Percentiles rank a stretch among this genome's conserved stretches.
These are phyloP conservation scores for Panthera tigris DNA, from an alignment of 2,113 vertebrate genomes.

Conservation along the genomic window DNA sequence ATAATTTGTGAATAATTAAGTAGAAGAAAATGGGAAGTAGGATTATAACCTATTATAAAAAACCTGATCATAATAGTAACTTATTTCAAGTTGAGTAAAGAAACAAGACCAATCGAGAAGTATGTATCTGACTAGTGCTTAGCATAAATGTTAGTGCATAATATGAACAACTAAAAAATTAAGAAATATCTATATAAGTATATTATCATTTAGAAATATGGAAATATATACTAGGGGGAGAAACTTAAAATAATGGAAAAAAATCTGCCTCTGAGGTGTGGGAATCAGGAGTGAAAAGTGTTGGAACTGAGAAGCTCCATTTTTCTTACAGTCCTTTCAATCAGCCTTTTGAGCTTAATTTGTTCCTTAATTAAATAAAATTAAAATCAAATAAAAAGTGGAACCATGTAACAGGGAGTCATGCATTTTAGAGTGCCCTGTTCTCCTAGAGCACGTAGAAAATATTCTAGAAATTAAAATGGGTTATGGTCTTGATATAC, in stretches of 20 bases:
- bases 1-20: slow-evolving; percentile 42
- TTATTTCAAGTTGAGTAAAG: neutral
- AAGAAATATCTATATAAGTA: neutral
- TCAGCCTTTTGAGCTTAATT: neutral
- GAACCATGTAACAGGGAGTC: neutral
- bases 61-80: neutral
- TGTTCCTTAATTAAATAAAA: neutral
- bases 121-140: neutral
- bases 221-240: neutral
- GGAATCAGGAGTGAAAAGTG: neutral
- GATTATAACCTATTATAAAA: neutral
- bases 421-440: neutral
- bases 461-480: neutral
- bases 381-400: slow-evolving; percentile 2
- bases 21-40: neutral
- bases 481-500: neutral
- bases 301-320: neutral
- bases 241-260: neutral
- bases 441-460: neutral
- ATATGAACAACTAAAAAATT: neutral
- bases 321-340: neutral
- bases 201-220: neutral
- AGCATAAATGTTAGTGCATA: neutral
- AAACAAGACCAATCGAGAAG: neutral
- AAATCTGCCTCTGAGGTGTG: neutral